Evolutionary conservation across 2,888 invertebrate genomes (phyloP).

Genomic region (Dicyrtomina minuta): DNA sequence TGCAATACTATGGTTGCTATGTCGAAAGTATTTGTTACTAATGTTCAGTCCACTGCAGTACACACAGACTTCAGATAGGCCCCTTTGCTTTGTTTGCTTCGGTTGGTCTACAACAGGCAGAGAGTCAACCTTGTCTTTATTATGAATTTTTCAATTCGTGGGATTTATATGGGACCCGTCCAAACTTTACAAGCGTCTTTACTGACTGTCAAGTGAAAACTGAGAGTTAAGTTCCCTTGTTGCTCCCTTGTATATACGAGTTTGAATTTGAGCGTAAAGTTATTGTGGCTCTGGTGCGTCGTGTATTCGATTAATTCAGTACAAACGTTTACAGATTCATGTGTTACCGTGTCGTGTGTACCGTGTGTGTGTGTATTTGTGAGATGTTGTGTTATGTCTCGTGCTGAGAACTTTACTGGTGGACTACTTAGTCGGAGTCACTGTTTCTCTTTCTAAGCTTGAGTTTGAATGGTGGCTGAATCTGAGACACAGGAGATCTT

Average conservation of each 20-base stretch:
- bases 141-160: neutral
- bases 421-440: neutral
- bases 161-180: no score
- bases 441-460: slow-evolving; percentile 1
- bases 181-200: neutral
- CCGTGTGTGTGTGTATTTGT: neutral
- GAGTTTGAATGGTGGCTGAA: neutral
- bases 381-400: neutral
- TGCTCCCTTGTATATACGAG: slow-evolving; percentile 2
- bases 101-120: no score
- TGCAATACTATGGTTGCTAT: no score
- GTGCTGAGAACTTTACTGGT: no score
- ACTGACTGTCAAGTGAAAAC: slow-evolving; percentile 29
- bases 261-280: no score
- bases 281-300: neutral
- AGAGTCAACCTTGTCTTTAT: no score
- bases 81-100: no score
- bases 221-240: slow-evolving; percentile 24
- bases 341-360: neutral
- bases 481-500: neutral
- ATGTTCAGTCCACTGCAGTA: no score
- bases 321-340: slow-evolving; percentile 21
- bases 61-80: no score
- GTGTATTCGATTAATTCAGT: neutral
- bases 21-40: no score